Conservation (phyloP, 2,797 vertebrate species). For the Lacerta bilineata region DNA sequence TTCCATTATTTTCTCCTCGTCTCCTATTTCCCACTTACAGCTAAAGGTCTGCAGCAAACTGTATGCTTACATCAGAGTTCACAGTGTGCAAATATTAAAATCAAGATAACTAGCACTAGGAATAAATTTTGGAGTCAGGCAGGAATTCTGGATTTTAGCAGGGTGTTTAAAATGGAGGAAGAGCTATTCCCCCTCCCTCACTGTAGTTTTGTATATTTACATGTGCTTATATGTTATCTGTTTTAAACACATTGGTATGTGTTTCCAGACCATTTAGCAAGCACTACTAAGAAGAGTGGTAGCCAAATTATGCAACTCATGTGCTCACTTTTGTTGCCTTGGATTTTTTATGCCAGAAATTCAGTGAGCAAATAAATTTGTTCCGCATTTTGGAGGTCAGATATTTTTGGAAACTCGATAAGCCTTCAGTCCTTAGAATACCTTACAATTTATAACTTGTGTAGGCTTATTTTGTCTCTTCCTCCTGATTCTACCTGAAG, state of each 20-base stretch:
- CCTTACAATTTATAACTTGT: background rate
- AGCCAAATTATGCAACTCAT: background rate
- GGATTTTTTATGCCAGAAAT: background rate
- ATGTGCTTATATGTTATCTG: too few species aligned
- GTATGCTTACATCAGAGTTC: background rate
- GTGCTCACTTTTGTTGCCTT: background rate
- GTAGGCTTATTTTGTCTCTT: background rate
- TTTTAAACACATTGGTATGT: too few species aligned
- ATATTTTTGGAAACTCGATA: background rate
- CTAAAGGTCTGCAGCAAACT: background rate
- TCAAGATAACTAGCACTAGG: too few species aligned
- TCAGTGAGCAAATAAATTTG: background rate
- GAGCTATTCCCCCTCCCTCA: too few species aligned
- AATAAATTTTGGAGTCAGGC: too few species aligned
- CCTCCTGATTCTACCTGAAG: background rate
- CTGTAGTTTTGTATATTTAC: too few species aligned
- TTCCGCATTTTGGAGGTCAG: background rate
- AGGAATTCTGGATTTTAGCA: too few species aligned
- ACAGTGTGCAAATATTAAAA: background rate
- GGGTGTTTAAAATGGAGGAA: too few species aligned
- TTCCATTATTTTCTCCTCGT: background rate
- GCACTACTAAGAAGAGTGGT: background rate
- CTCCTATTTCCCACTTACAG: background rate
- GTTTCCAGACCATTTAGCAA: too few species aligned
- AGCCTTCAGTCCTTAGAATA: background rate